These are phyloP conservation scores for Drosophila mettleri DNA, from an alignment of 2,888 invertebrate species.

Conservation along the genomic window DNA sequence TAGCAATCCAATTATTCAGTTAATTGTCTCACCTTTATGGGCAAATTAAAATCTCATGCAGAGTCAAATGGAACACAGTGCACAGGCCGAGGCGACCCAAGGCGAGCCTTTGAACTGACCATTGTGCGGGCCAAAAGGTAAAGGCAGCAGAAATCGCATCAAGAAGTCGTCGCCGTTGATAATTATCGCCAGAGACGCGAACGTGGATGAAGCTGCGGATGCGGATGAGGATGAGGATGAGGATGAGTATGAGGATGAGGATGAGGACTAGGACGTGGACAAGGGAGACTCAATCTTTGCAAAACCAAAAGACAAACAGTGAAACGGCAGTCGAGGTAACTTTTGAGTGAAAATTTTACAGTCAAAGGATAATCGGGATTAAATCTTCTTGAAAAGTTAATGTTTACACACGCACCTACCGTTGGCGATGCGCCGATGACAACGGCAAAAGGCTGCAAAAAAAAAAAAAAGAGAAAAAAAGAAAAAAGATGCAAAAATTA, in stretches of 20 bases:
- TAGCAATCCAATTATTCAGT: conserved; percentile 83
- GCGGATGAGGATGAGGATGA: conserved; percentile 16
- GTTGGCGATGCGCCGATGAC: conserved; percentile 67
- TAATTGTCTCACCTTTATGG: conserved; percentile 84
- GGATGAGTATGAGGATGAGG: conserved; percentile 3
- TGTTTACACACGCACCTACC: conserved; percentile 84
- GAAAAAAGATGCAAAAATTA: conserved; percentile 79
- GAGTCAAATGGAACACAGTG: conserved; percentile 77
- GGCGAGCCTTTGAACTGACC: conserved; percentile 38
- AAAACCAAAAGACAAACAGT: conserved; percentile 68
- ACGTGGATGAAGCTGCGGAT: conserved; percentile 16
- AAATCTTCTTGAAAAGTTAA: conserved; percentile 85
- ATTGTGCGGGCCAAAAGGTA: conserved; percentile 53
- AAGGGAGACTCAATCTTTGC: conserved; percentile 46
- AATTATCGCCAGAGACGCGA: conserved; percentile 60
- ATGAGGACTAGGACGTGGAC: conserved; percentile 28
- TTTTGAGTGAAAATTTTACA: conserved; percentile 79
- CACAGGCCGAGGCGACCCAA: conserved; percentile 19
- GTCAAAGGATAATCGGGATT: conserved; percentile 85
- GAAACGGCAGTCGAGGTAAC: conserved; percentile 43
- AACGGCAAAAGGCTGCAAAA: conserved; percentile 41
- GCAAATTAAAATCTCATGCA: conserved; percentile 82
- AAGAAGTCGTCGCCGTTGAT: conserved; percentile 82
- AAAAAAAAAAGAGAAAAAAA: conserved; percentile 13
- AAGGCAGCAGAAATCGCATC: conserved; percentile 80